Percentiles rank a stretch among this genome's conserved stretches.
Evolutionary conservation across 2,888 invertebrate genomes (phyloP).

Genomic region (Chalcis sispes): DNA sequence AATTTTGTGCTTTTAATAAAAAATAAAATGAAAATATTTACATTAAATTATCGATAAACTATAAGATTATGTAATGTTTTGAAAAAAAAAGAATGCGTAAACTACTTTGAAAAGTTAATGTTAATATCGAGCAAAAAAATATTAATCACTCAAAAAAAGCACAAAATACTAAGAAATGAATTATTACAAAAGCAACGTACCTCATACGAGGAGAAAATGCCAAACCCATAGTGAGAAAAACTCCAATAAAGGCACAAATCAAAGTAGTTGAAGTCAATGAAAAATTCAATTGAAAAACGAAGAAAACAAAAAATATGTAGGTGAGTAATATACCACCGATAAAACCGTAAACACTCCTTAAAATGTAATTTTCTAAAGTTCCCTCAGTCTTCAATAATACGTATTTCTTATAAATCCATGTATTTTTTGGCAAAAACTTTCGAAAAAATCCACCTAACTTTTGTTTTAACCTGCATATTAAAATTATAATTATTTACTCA

Average conservation of each 20-base stretch:
- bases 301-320: conserved; percentile 82
- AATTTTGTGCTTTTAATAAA: too few relatives aligned
- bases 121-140: too few relatives aligned
- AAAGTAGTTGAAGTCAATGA: conserved; percentile 80
- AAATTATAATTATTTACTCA: too few relatives aligned
- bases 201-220: conserved; percentile 80
- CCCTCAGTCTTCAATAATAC: conserved; percentile 77
- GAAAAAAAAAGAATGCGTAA: too few relatives aligned
- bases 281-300: conserved; percentile 82
- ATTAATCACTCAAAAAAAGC: neutral
- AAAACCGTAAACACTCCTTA: conserved; percentile 83
- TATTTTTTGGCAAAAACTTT: conserved; percentile 67
- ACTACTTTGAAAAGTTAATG: too few relatives aligned
- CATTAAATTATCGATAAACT: too few relatives aligned
- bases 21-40: neutral
- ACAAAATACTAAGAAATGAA: conserved; percentile 3
- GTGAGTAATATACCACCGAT: conserved; percentile 81
- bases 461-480: conserved; percentile 76
- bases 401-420: conserved; percentile 71
- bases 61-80: too few relatives aligned
- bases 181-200: conserved; percentile 64
- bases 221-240: conserved; percentile 81
- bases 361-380: conserved; percentile 80
- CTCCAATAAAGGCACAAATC: conserved; percentile 81
- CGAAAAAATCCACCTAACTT: conserved; percentile 73